Evolutionary conservation across 2,888 invertebrate genomes (phyloP).

Genomic region (Melitaea athalia): DNA sequence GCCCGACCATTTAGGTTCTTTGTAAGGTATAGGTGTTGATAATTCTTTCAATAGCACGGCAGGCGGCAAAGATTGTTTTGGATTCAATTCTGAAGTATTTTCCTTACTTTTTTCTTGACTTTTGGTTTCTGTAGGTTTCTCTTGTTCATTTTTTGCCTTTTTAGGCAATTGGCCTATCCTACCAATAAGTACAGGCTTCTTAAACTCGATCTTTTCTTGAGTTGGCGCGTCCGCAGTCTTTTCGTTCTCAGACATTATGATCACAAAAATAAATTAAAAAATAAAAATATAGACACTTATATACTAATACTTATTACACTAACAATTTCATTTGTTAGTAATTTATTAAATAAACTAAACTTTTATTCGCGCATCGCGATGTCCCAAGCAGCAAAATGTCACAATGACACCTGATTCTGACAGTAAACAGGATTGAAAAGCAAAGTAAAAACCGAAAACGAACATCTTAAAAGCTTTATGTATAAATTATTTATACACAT

Average conservation of each 20-base stretch:
- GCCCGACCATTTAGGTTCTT: slow-evolving; percentile 92
- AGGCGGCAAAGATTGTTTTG: slow-evolving; percentile 55
- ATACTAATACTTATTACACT: neutral
- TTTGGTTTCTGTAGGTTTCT: slow-evolving; percentile 46
- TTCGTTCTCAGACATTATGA: slow-evolving; percentile 36
- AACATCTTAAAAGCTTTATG: no score
- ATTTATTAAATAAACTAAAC: slow-evolving; percentile 18
- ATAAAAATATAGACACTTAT: neutral
- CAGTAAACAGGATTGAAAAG: neutral
- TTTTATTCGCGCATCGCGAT: neutral
- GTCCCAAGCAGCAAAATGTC: neutral
- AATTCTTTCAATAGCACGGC: slow-evolving; percentile 62
- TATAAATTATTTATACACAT: no score
- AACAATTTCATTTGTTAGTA: neutral
- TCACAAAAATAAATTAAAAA: neutral
- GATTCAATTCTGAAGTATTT: slow-evolving; percentile 42
- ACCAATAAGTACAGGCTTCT: slow-evolving; percentile 80
- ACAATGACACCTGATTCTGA: neutral
- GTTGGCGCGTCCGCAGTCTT: slow-evolving; percentile 41
- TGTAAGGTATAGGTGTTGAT: slow-evolving; percentile 83
- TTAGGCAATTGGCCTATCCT: slow-evolving; percentile 79
- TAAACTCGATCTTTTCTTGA: slow-evolving; percentile 64
- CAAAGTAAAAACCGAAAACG: no score
- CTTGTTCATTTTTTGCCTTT: slow-evolving; percentile 56
- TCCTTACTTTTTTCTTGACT: slow-evolving; percentile 40